phyloP scores from a whole-genome alignment of 1,140 invertebrate species.

The Tetragnatha versicolor region DNA sequence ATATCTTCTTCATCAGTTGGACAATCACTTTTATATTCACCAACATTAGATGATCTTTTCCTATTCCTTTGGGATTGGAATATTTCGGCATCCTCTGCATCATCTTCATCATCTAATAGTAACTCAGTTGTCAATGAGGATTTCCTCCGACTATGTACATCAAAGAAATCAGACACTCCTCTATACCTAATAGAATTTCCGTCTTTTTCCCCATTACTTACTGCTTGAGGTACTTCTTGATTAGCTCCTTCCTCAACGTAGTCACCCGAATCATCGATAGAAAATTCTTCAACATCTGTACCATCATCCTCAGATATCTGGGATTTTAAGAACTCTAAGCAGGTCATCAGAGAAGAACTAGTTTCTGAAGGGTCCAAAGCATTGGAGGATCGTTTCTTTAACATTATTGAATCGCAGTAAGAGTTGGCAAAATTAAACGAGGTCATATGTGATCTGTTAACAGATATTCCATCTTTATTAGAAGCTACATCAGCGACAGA shows the following conservation, averaged over 20 bases:
- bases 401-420: not conserved
- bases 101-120: constrained; percentile 18
- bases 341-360: constrained; percentile 26
- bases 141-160: not conserved
- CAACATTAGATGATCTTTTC: constrained; percentile 5
- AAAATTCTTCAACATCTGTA: constrained; percentile 28
- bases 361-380: too few relatives aligned
- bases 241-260: not conserved
- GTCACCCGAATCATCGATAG: not conserved
- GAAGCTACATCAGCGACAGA: not conserved
- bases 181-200: not conserved
- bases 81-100: not conserved
- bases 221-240: not conserved
- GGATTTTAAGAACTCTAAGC: constrained; percentile 37
- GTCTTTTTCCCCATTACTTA: not conserved
- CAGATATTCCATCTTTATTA: constrained; percentile 3
- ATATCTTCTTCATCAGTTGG: constrained; percentile 43
- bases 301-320: constrained; percentile 2
- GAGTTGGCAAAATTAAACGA: not conserved
- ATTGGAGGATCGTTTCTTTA: not conserved
- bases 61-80: too few relatives aligned
- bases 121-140: constrained; percentile 10
- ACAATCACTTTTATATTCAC: not conserved
- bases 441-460: not conserved
- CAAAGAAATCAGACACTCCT: not conserved